Conservation (phyloP, 2,797 vertebrate species). For the Myioborus miniatus region DNA sequence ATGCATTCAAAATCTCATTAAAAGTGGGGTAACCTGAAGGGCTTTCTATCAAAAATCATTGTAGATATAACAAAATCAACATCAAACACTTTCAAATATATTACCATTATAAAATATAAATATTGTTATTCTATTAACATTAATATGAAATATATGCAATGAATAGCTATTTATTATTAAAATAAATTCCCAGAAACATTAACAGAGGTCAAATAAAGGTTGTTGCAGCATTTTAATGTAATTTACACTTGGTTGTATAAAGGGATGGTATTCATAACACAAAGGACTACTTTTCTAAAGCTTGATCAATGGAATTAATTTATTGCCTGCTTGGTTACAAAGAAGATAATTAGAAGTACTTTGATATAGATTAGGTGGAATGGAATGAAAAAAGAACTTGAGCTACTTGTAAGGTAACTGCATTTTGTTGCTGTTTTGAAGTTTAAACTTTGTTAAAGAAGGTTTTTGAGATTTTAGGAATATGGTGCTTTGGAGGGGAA, state of each 20-base stretch:
- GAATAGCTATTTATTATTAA: not conserved
- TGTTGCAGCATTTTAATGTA: not conserved
- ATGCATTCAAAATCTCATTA: not conserved
- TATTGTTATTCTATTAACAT: not conserved
- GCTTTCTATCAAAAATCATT: not conserved
- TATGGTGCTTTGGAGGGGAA: not conserved
- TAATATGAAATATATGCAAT: not conserved
- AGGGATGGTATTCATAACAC: not conserved
- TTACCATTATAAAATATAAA: not conserved
- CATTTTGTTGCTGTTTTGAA: not conserved
- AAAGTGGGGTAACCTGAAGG: not conserved
- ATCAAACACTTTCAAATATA: not conserved
- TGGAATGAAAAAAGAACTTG: not conserved
- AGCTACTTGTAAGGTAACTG: not conserved
- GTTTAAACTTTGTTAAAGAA: not conserved
- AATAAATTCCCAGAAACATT: not conserved
- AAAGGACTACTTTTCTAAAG: not conserved
- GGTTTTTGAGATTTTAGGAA: not conserved
- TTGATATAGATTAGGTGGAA: not conserved
- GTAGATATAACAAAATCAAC: not conserved
- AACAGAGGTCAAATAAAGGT: not conserved
- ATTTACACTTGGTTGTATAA: not conserved
- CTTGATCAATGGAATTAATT: not conserved
- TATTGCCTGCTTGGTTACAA: not conserved
- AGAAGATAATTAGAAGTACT: not conserved